Percentiles rank a stretch among this genome's conserved stretches.
Evolutionary conservation across 2,113 vertebrate genomes (phyloP).

Genomic region (Ceyx cyanopectus): DNA sequence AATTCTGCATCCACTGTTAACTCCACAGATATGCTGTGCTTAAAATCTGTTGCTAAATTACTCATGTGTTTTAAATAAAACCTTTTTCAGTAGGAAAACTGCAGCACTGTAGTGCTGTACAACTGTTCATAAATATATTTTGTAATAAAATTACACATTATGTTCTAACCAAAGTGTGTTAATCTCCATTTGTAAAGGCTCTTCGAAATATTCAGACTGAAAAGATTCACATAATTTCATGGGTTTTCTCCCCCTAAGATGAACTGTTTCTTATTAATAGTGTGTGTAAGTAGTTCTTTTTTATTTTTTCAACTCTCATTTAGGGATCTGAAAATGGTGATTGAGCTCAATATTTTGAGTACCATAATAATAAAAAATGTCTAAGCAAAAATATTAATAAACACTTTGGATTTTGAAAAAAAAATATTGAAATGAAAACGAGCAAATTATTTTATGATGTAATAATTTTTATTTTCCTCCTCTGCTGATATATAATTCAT

Average conservation of each 20-base stretch:
- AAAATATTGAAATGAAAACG: background rate
- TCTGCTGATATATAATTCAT: background rate
- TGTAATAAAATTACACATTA: background rate
- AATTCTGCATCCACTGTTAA: background rate
- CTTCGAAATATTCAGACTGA: background rate
- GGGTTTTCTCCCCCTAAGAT: rapidly evolving
- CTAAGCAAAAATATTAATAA: background rate
- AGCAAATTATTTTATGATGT: background rate
- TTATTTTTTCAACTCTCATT: background rate
- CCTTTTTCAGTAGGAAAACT: background rate
- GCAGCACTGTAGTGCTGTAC: background rate
- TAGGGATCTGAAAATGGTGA: background rate
- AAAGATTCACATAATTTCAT: background rate
- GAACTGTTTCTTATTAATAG: background rate
- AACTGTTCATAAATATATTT: background rate
- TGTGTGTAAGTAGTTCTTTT: background rate
- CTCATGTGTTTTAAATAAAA: background rate
- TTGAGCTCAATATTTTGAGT: background rate
- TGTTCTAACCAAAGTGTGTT: background rate
- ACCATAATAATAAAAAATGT: background rate
- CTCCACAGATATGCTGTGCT: background rate
- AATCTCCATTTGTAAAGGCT: background rate
- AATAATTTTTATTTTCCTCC: background rate
- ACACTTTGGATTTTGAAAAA: background rate
- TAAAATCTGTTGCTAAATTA: background rate